Evolutionary conservation across 2,797 vertebrate genomes (phyloP), one percentile per base, ranked within the genome.

Genomic region (Sciurus carolinensis): DNA sequence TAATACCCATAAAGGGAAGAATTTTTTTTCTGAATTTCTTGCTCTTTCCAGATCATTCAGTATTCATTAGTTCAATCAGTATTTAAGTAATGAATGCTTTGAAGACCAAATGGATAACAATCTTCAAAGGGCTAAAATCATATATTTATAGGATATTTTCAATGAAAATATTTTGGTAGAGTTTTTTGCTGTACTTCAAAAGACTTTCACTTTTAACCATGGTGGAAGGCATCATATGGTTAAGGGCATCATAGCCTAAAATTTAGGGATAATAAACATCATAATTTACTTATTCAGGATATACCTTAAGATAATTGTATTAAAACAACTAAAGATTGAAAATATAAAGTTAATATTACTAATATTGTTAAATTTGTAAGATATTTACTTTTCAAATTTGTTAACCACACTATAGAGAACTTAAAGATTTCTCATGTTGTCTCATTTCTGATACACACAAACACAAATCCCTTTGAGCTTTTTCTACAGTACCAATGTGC

Each of bases 401-500:
- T 71, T 50, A 39, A 39, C 15, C 9, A 87, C 0, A 30, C 4
- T 59, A 69, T 13, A 84, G 7, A 52, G n/a, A 72, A 44, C 11
- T 75, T 85, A 59, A 39, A 18, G 81, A 69, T 71, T 79, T 76
- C 57, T 59, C 11, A 24, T 15, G 11, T 57, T 79, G 17, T 81
- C 79, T 81, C 14, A 54, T 44, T 22, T 82, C 42, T 44, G 14
- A 75, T 26, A 71, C 39, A 66, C 20, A 57, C 11, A 71, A 52
- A 33, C 5, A 26, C 10, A 54, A 54, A 36, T 47, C 1, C n/a
- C 24, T 64, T 88, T 24, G 4, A 72, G 59, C 15, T 17, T 9
- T 94, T 92, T 79, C 22, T 86, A 88, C 57, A 79, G 81, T 42
- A 52, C 9, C 54, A 87, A 91, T 87, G 28, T 75, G 39, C 93